Evolutionary conservation across 2,888 invertebrate genomes (phyloP).

Genomic region (Rhamphomyia laevipes): DNA sequence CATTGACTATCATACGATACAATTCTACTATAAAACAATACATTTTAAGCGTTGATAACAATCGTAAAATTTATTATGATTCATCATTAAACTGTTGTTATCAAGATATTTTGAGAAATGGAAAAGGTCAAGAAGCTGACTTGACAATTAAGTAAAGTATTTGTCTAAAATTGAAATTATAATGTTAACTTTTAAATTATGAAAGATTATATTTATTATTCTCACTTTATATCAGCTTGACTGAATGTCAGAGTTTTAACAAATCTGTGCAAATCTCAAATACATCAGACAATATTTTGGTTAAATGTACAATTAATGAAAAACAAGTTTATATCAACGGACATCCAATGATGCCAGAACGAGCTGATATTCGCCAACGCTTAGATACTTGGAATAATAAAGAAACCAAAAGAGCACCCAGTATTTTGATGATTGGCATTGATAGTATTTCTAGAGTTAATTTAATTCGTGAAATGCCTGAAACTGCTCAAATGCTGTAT

Average conservation of each 20-base stretch:
- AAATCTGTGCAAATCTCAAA: constrained; percentile 28
- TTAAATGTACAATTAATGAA: constrained; percentile 38
- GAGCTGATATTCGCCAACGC: constrained; percentile 40
- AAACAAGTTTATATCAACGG: constrained; percentile 33
- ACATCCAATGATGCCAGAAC: constrained; percentile 44
- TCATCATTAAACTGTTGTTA: too few species aligned
- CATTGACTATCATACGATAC: constrained; percentile 28
- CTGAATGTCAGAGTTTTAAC: too few species aligned
- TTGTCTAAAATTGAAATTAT: too few species aligned
- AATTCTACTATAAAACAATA: constrained; percentile 8
- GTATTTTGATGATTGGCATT: constrained; percentile 64
- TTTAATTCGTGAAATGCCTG: constrained; percentile 56
- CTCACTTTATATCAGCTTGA: too few species aligned
- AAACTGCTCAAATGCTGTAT: constrained; percentile 50
- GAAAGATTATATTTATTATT: too few species aligned
- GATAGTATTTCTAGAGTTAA: constrained; percentile 70
- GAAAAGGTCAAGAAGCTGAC: too few species aligned
- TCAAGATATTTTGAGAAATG: too few species aligned
- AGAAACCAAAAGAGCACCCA: constrained; percentile 34
- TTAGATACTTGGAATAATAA: constrained; percentile 23
- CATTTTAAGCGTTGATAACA: too few species aligned
- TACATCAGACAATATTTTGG: constrained; percentile 39
- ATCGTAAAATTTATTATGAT: too few species aligned
- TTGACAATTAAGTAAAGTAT: too few species aligned
- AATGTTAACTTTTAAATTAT: too few species aligned